Conservation (phyloP, 2,888 invertebrate species). For the Clostera curtula region DNA sequence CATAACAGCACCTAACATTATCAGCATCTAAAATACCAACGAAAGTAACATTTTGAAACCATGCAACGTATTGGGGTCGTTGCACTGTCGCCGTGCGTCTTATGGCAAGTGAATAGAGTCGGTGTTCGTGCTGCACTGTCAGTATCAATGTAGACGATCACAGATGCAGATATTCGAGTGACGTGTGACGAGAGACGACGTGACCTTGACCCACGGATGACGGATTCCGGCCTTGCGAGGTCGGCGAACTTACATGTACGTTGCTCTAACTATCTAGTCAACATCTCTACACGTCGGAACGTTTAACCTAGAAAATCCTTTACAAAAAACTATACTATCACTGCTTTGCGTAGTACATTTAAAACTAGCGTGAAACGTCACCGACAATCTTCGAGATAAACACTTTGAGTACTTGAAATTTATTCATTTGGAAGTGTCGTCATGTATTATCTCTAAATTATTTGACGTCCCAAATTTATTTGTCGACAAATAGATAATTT, state of each 20-base stretch:
- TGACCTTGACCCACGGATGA: constrained; percentile 69
- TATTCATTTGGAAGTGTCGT: constrained; percentile 6
- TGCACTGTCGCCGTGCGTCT: constrained; percentile 54
- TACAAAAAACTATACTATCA: constrained; percentile 16
- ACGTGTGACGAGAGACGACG: constrained; percentile 53
- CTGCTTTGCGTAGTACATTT: constrained; percentile 13
- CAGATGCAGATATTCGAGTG: constrained; percentile 63
- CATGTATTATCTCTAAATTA: constrained; percentile 20
- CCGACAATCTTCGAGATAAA: constrained; percentile 11
- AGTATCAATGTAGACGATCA: constrained; percentile 65
- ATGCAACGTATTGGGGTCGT: constrained; percentile 51
- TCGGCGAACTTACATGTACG: constrained; percentile 51
- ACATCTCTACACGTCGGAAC: constrained; percentile 30
- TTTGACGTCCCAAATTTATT: constrained; percentile 17
- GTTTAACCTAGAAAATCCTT: constrained; percentile 22
- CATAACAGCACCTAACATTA: constrained; percentile 34
- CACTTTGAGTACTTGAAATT: constrained; percentile 9
- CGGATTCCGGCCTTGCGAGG: constrained; percentile 71
- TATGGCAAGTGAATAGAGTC: constrained; percentile 44
- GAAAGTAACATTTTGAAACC: constrained; percentile 58
- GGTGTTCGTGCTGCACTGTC: constrained; percentile 36
- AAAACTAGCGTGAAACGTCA: constrained; percentile 10
- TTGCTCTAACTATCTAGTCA: constrained; percentile 43
- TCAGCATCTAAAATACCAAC: constrained; percentile 49
- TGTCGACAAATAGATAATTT: constrained; percentile 13